Evolutionary conservation across 2,797 vertebrate genomes (phyloP), one percentile per base, ranked within the genome.

Genomic region (Falco rusticolus): DNA sequence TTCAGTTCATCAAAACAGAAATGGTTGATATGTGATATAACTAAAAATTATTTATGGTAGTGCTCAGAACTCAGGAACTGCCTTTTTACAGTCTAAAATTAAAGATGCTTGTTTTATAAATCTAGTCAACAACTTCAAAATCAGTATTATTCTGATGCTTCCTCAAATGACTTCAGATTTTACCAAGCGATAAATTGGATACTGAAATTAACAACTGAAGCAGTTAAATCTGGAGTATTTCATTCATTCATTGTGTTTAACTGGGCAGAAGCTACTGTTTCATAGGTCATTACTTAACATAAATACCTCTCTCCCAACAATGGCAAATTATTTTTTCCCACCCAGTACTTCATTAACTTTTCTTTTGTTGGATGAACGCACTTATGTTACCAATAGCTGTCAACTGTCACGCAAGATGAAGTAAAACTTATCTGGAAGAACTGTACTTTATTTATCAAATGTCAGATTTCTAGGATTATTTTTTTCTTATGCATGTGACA

Each of bases 131-230:
- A 85, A 56, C 65, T 89, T 91, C 65, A 76, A 84, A 57, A 88
- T n/a, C 25, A 43, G 61, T 47, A 13, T 56, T 69, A 75, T 92
- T 75, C 24, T 66, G 41, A 83, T 70, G 48, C 60, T 92, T 69
- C 63, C 91, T 86, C 37, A 92, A 96, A 86, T 60, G 9, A 90
- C 22, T 88, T 83, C 19, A 45, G 24, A 79, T 87, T 87, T 77
- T 70, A 80, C 83, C 50, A 74, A 65, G 79, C 16, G 25, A 87
- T 87, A 87, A 92, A 92, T 47, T 57, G 56, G n/a, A 37, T 15
- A 76, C 74, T 72, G 45, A 75, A 89, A 94, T 88, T 60, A 97
- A 96, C 48, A 96, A 93, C 41, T 33, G 28, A 91, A 66, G 39
- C 59, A 66, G 28, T 60, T 79, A 93, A 90, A 93, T 11, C 28